phyloP scores from a whole-genome alignment of 2,113 vertebrate genomes.

The Crypturellus undulatus region DNA sequence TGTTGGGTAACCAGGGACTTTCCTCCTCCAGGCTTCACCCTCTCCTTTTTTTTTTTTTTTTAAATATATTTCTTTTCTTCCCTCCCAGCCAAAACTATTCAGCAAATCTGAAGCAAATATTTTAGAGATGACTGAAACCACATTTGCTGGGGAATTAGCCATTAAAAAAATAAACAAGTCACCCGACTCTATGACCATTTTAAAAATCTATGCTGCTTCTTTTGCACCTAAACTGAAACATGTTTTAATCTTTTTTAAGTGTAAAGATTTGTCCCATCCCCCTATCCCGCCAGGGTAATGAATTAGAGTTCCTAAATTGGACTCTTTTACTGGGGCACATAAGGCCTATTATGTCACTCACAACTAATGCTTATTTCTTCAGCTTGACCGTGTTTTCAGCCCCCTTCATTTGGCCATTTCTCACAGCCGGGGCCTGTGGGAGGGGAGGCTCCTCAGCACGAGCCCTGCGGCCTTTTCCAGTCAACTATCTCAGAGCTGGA shows the following conservation, averaged over 20 bases:
- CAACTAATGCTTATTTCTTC: background rate
- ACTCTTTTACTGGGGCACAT: background rate
- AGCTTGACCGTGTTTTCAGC: background rate
- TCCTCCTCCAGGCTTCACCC: constrained; percentile 16
- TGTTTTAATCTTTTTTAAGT: background rate
- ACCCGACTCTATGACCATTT: background rate
- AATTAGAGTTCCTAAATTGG: background rate
- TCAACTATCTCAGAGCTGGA: background rate
- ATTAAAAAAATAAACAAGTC: background rate
- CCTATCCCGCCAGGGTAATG: background rate
- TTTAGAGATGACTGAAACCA: constrained; percentile 49
- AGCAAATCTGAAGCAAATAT: constrained; percentile 49
- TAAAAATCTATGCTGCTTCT: background rate
- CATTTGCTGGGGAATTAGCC: background rate
- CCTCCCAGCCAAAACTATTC: constrained; percentile 13
- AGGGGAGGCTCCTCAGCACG: background rate
- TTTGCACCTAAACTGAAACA: background rate
- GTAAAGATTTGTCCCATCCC: background rate
- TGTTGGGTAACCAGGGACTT: background rate
- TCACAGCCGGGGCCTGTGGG: background rate
- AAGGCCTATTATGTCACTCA: background rate
- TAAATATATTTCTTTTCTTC: background rate
- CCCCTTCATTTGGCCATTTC: background rate
- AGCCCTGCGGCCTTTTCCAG: background rate
- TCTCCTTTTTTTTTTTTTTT: background rate